These are phyloP conservation scores for Macrotis lagotis DNA, from an alignment of 2,113 vertebrate species.

Conservation along the genomic window DNA sequence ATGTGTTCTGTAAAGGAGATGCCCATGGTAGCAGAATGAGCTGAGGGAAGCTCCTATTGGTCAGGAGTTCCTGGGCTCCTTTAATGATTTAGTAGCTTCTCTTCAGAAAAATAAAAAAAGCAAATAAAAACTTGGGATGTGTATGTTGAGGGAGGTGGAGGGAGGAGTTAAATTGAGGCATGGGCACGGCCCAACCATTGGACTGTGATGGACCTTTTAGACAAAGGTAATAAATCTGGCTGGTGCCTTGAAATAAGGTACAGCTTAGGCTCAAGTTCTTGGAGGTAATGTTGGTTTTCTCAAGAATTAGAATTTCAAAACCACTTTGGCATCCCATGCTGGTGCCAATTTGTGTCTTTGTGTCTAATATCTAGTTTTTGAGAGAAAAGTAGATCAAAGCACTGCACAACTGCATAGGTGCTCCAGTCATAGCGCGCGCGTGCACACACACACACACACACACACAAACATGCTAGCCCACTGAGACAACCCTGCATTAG, in stretches of 20 bases:
- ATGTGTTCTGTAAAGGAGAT: not conserved
- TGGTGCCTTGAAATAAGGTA: not conserved
- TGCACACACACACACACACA: too few species aligned
- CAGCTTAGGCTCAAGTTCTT: not conserved
- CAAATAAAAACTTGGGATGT: not conserved
- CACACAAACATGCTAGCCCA: too few species aligned
- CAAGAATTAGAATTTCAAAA: conserved; percentile 21
- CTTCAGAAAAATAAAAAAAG: not conserved
- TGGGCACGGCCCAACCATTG: not conserved
- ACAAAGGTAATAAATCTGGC: not conserved
- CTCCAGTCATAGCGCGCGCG: too few species aligned
- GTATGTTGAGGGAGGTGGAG: not conserved
- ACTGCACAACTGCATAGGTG: too few species aligned
- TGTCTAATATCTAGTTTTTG: too few species aligned
- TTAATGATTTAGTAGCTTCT: not conserved
- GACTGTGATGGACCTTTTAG: not conserved
- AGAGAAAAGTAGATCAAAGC: too few species aligned
- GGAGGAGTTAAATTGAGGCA: not conserved
- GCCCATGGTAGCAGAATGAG: not conserved
- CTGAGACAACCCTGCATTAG: too few species aligned
- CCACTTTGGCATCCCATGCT: too few species aligned
- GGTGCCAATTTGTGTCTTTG: too few species aligned
- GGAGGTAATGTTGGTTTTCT: not conserved
- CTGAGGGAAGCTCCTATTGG: not conserved
- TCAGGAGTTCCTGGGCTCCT: not conserved